phyloP scores from a whole-genome alignment of 92 coral and sea anemone genomes.

The Parazoanthus swiftii region DNA sequence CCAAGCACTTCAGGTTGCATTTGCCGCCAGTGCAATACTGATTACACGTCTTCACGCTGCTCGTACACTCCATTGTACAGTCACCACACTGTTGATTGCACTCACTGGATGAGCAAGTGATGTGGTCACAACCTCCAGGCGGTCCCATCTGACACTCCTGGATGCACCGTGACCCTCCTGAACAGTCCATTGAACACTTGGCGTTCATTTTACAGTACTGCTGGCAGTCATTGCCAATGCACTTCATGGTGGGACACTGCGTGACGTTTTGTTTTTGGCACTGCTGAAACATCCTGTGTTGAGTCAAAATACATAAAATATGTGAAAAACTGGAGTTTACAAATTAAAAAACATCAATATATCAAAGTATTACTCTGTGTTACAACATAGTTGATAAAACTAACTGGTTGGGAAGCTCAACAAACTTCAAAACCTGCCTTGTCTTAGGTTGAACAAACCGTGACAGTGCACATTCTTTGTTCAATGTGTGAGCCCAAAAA shows the following conservation, averaged over 20 bases:
- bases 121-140: slow-evolving; percentile 15
- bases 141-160: not conserved
- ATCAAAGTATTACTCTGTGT: too few relatives aligned
- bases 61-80: slow-evolving; percentile 28
- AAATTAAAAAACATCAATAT: too few relatives aligned
- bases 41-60: not conserved
- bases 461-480: too few relatives aligned
- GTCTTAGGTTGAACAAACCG: too few relatives aligned
- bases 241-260: slow-evolving; percentile 16
- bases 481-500: too few relatives aligned
- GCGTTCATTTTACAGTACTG: not conserved
- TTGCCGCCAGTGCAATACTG: not conserved
- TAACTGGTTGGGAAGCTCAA: too few relatives aligned
- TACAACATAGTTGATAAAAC: too few relatives aligned
- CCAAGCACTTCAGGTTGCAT: slow-evolving; percentile 4
- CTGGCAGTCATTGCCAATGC: not conserved
- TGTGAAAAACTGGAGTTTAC: too few relatives aligned
- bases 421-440: too few relatives aligned
- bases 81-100: not conserved
- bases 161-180: slow-evolving; percentile 7
- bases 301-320: not conserved
- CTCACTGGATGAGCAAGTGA: slow-evolving; percentile 18
- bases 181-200: slow-evolving; percentile 26
- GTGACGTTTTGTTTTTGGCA: not conserved
- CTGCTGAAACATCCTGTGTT: slow-evolving; percentile 10